These are phyloP conservation scores for Euleptes europaea DNA, from an alignment of 2,113 vertebrate species.

Conservation along the genomic window DNA sequence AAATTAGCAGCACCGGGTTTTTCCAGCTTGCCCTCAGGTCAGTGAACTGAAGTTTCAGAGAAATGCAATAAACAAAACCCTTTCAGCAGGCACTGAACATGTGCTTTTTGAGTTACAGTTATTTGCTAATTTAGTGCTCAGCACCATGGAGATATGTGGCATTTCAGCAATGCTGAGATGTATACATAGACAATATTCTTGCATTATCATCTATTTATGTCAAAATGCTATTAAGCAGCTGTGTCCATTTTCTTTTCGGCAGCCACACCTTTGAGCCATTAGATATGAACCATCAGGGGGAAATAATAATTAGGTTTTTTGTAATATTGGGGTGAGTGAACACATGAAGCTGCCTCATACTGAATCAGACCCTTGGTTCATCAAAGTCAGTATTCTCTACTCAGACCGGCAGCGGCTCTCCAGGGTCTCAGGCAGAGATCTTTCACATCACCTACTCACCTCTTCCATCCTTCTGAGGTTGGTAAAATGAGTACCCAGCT, in stretches of 20 bases:
- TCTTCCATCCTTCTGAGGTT: no score
- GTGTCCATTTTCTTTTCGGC: conserved; percentile 18
- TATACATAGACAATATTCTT: neutral
- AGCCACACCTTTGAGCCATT: neutral
- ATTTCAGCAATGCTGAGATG: neutral
- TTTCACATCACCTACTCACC: no score
- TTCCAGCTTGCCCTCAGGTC: conserved; percentile 34
- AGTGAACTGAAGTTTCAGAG: conserved; percentile 30
- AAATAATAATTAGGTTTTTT: neutral
- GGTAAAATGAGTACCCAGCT: no score
- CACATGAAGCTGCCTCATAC: no score
- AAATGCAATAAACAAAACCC: conserved; percentile 27
- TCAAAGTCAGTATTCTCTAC: no score
- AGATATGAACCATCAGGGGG: conserved; percentile 1
- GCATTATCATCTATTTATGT: conserved; percentile 6
- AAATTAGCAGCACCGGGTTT: conserved; percentile 47
- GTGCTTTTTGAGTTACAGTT: conserved; percentile 27
- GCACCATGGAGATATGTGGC: conserved; percentile 20
- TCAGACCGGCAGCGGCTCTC: no score
- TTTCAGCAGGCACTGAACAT: neutral
- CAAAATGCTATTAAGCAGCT: neutral
- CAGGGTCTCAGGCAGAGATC: no score
- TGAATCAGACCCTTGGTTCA: no score
- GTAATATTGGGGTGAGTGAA: neutral
- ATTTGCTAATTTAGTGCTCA: conserved; percentile 37